These are phyloP conservation scores for Microdon myrmicae DNA, from an alignment of 2,888 invertebrate species.

Conservation along the genomic window DNA sequence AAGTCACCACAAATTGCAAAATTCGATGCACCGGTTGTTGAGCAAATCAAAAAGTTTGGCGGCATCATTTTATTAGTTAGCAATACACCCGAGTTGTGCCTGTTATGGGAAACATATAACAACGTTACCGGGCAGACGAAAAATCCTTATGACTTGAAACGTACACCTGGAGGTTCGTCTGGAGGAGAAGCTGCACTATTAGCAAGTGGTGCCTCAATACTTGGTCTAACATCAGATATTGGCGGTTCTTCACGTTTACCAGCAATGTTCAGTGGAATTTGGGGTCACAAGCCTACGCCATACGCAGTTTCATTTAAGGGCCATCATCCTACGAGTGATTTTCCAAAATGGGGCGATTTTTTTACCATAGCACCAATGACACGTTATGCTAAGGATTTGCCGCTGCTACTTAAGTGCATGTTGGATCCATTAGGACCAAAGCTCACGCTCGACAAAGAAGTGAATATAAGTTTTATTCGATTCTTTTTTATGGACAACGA, in stretches of 20 bases:
- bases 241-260: conserved; percentile 91
- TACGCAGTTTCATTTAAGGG: conserved; percentile 74
- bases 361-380: conserved; percentile 88
- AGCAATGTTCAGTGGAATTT: conserved; percentile 90
- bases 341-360: conserved; percentile 73
- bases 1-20: conserved; percentile 73
- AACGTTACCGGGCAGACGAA: conserved; percentile 85
- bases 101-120: conserved; percentile 93
- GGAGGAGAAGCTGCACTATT: conserved; percentile 86
- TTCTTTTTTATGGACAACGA: conserved; percentile 86
- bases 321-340: conserved; percentile 74
- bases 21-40: conserved; percentile 80
- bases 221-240: conserved; percentile 89
- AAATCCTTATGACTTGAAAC: conserved; percentile 86
- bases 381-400: conserved; percentile 86
- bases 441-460: conserved; percentile 68
- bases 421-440: conserved; percentile 69
- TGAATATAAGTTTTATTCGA: conserved; percentile 72
- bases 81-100: conserved; percentile 89
- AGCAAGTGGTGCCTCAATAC: conserved; percentile 81
- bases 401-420: conserved; percentile 78
- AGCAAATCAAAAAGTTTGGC: conserved; percentile 78
- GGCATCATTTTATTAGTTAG: conserved; percentile 87
- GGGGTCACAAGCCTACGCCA: conserved; percentile 90
- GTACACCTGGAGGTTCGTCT: conserved; percentile 89